Evolutionary conservation across 1,140 invertebrate genomes (phyloP), one percentile per base, ranked within the genome.

Genomic region (Physella acuta): DNA sequence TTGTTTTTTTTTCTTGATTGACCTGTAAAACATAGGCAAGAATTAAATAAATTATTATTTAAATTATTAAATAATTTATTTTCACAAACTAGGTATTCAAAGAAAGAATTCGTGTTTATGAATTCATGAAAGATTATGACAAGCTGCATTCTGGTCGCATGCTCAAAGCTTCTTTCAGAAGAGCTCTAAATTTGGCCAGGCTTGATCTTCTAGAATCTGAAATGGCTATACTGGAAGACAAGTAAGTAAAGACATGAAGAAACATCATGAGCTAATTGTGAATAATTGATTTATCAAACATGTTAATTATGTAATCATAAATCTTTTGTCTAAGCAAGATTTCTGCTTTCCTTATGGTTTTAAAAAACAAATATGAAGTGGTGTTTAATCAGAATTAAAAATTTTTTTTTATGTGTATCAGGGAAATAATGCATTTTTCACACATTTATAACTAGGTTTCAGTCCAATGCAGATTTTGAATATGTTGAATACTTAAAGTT

Each of bases 81-180:
- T 26, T 49, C 55, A n/a, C 52, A 34, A 53, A 34, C 26, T 44
- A 85, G 84, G 82, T 85, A 3, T 75, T 71, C 65, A 79, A 78
- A 69, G 81, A 82, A 58, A 77, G 84, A 71, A 71, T 85, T 8
- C 63, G 84, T 33, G 73, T 84, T 17, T 73, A 80, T 31, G 84
- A 85, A 33, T 84, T 80, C 71, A 77, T 85, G 75, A 78, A 70
- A 68, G 83, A 85, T 72, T 85, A 84, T 75, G 84, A 85, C 75
- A 85, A 85, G 62, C 72, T 85, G 20, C 78, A 78, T 30, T 79
- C 78, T 26, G 84, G 84, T 17, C 73, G 79, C 56, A 76, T 85
- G 75, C 59, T 76, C 33, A 84, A 84, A 70, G 80, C 72, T 26
- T 81, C 81, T 24, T 85, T 85, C 76, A 71, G 80, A 34, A 70